Base-by-base conservation (phyloP, 2,113 vertebrate genomes). In the Otus sunia region DNA sequence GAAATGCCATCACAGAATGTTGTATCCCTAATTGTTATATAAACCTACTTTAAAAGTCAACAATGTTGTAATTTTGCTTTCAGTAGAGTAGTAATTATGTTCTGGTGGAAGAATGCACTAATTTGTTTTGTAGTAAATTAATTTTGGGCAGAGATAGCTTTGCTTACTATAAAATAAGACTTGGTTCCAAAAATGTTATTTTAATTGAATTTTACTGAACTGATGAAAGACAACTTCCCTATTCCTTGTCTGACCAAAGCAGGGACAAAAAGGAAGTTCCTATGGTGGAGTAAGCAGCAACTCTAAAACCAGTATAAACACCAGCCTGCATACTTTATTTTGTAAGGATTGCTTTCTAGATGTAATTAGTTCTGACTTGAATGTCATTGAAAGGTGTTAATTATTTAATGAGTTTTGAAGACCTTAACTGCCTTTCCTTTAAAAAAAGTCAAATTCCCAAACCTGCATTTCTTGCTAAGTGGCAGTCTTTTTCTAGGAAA, bases 371-470 rank as follows among this genome's bases (percentile, higher is more conserved):
- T 88, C 36, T 78, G 50, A 81, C 64, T 92, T 87, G 69, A 95
- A 74, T 90, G 59, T 67, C 58, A 39, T 63, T 93, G 81, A 88
- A 96, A 95, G n/a, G 25, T 59, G n/a, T 92, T 90, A 95, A 88
- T 96, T 93, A 68, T 92, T 95, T 74, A 92, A 90, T 58, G 53
- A 92, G 32, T 78, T 95, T 94, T 58, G 19, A 91, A 95, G 50
- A 73, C 11, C 9, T 85, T 74, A 60, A 52, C 29, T 60, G 13
- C 3, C 6, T 34, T 90, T 86, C 53, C 41, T 53, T 88, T 2
- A 7, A 79, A 86, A 60, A 64, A 20, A 2, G 2, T 6, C 3
- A 68, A 81, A 62, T 56, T 15, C 17, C 56, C 30, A 34, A 63
- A 50, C 17, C 12, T 71, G 8, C 37, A 64, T 18, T 63, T 9